phyloP scores from a whole-genome alignment of 2,888 invertebrate genomes.

The Choreutis nemorana region DNA sequence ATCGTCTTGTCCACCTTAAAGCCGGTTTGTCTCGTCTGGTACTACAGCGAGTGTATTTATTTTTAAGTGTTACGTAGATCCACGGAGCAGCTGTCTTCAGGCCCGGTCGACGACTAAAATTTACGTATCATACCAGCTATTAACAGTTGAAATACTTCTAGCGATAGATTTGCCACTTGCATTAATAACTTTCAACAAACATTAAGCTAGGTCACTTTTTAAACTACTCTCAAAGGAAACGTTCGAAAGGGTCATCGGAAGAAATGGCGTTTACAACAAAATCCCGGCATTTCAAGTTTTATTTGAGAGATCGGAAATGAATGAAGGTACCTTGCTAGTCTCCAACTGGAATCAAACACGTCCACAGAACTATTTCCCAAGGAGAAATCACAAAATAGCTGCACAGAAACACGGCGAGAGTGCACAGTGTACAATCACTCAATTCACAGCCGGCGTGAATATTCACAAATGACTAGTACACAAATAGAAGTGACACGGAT shows the following conservation, averaged over 20 bases:
- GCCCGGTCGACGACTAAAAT: conserved; percentile 50
- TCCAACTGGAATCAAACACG: conserved; percentile 25
- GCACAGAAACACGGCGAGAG: conserved; percentile 45
- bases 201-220: too few species aligned
- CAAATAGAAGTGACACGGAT: conserved; percentile 61
- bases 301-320: conserved; percentile 13
- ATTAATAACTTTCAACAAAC: too few species aligned
- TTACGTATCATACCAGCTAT: too few species aligned
- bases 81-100: conserved; percentile 60
- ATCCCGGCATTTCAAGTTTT: too few species aligned
- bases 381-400: conserved; percentile 56
- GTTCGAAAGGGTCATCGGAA: too few species aligned
- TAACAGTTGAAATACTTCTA: too few species aligned
- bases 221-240: too few species aligned
- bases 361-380: conserved; percentile 41
- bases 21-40: conserved; percentile 57
- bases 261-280: too few species aligned
- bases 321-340: conserved; percentile 41
- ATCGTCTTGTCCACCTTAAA: conserved; percentile 48
- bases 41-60: conserved; percentile 62
- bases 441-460: conserved; percentile 53
- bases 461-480: conserved; percentile 59
- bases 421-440: conserved; percentile 53
- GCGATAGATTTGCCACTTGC: too few species aligned
- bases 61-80: conserved; percentile 59